phyloP scores from a whole-genome alignment of 2,797 vertebrate genomes.

The Cryptoprocta ferox region DNA sequence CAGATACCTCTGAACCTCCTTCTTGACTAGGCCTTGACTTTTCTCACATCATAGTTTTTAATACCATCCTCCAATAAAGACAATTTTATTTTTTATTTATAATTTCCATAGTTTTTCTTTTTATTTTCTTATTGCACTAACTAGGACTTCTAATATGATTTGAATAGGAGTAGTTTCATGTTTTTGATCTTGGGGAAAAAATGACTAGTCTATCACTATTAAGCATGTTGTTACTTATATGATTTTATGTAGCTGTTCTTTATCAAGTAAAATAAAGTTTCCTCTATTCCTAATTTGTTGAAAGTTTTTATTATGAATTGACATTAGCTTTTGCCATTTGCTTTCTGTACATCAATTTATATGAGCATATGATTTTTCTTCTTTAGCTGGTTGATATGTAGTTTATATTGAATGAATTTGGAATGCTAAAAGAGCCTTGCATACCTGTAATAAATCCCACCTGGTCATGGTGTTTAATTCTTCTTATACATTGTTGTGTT shows the following conservation, averaged over 20 bases:
- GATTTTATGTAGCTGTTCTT: not conserved
- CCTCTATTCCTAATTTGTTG: not conserved
- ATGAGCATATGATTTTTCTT: not conserved
- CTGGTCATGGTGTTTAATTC: not conserved
- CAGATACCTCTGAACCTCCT: not conserved
- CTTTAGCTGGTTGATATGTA: not conserved
- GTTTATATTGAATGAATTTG: not conserved
- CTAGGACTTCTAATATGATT: not conserved
- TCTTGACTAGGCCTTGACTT: not conserved
- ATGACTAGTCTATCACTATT: not conserved
- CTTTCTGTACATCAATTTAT: not conserved
- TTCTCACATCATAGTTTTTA: not conserved
- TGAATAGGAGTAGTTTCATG: not conserved
- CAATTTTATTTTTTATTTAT: not conserved
- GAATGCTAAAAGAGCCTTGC: not conserved
- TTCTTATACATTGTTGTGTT: not conserved
- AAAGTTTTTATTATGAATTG: not conserved
- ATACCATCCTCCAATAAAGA: not conserved
- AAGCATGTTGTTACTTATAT: not conserved
- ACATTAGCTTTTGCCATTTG: not conserved
- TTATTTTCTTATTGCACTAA: not conserved
- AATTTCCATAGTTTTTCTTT: not conserved
- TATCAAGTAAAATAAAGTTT: not conserved
- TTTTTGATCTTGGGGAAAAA: not conserved
- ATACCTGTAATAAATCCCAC: not conserved